These are phyloP conservation scores for Corythornis cristatus DNA, from an alignment of 2,113 vertebrate species.

Conservation along the genomic window DNA sequence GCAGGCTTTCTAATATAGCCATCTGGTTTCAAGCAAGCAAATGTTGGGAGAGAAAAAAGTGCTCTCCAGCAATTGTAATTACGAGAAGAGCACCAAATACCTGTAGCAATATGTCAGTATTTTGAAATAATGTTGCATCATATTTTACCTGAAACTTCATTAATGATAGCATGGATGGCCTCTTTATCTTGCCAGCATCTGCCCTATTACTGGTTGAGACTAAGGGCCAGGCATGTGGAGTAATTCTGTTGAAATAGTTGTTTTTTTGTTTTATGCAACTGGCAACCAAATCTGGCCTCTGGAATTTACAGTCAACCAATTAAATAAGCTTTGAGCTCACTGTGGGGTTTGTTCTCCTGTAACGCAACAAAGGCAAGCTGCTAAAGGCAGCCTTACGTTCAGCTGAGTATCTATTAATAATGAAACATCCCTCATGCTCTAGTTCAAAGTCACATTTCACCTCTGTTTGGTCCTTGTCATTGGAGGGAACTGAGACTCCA, in stretches of 20 bases:
- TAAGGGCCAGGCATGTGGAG: constrained; percentile 58
- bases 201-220: constrained; percentile 54
- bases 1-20: constrained; percentile 13
- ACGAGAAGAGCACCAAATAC: constrained; percentile 65
- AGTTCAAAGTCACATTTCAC: background rate
- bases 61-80: constrained; percentile 67
- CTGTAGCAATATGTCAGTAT: constrained; percentile 63
- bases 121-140: constrained; percentile 70
- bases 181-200: constrained; percentile 70
- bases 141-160: constrained; percentile 72
- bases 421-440: background rate
- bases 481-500: background rate
- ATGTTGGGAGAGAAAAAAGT: constrained; percentile 19
- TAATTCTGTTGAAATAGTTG: constrained; percentile 70
- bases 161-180: constrained; percentile 67
- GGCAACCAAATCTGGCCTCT: constrained; percentile 51
- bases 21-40: constrained; percentile 7
- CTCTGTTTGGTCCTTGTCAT: background rate
- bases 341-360: constrained; percentile 25
- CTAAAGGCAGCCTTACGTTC: background rate
- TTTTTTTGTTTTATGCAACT: constrained; percentile 59
- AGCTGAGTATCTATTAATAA: background rate
- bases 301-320: constrained; percentile 27
- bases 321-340: constrained; percentile 36
- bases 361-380: background rate